A percentile compares a stretch with the other conserved stretches of the same genome.
These are phyloP conservation scores for Scaptomyza tumidula DNA, from an alignment of 2,888 invertebrate genomes.

Conservation along the genomic window DNA sequence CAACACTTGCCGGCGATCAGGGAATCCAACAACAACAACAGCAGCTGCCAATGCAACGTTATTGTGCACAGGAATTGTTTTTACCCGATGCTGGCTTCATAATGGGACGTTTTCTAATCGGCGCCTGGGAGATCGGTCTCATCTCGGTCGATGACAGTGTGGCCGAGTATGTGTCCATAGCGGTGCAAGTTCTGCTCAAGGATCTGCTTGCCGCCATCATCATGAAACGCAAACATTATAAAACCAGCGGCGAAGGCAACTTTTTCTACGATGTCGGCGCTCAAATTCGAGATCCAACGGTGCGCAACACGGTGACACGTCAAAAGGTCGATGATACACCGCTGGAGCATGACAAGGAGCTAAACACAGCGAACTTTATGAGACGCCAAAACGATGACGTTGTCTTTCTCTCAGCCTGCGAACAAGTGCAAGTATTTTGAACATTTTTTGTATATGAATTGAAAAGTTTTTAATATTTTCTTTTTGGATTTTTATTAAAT, in stretches of 20 bases:
- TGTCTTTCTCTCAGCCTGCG: conserved; percentile 90
- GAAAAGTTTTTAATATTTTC: not conserved
- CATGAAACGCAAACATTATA: conserved; percentile 92
- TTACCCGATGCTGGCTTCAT: conserved; percentile 94
- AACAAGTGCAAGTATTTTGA: conserved; percentile 84
- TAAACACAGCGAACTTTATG: conserved; percentile 88
- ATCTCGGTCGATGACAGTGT: conserved; percentile 93
- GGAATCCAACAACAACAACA: conserved; percentile 62
- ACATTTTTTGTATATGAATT: not conserved
- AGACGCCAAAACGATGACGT: conserved; percentile 91
- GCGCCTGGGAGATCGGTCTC: conserved; percentile 95
- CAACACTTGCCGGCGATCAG: conserved; percentile 63
- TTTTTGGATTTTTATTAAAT: not conserved
- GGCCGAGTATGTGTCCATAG: conserved; percentile 92
- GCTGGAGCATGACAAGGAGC: conserved; percentile 87
- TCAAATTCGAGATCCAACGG: conserved; percentile 92
- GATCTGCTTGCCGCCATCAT: conserved; percentile 92
- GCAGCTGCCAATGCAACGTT: conserved; percentile 85
- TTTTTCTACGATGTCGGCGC: conserved; percentile 93
- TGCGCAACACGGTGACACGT: conserved; percentile 89
- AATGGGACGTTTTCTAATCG: conserved; percentile 92
- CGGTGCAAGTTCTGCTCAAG: conserved; percentile 92
- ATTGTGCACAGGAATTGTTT: conserved; percentile 90
- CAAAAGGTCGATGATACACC: conserved; percentile 87
- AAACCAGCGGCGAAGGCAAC: conserved; percentile 88